Base-by-base conservation (phyloP, 2,113 vertebrate genomes). In the Osmerus mordax region DNA sequence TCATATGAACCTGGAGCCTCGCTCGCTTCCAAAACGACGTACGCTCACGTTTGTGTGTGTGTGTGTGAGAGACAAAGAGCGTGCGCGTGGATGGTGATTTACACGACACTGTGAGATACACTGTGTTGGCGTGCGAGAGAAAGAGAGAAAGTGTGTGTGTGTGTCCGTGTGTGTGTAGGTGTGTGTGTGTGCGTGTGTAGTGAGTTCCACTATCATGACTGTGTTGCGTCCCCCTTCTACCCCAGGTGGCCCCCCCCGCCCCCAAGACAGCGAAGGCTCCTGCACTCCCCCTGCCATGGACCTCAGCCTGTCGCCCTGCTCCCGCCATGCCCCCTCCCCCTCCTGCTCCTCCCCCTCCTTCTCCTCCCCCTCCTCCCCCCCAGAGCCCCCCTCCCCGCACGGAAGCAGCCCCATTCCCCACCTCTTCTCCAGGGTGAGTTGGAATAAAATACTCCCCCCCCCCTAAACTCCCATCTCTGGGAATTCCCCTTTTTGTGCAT, bases 251-350 rank as follows among this genome's bases (percentile, higher is more conserved):
- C 83, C 78, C 69, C 91, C 90, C 55, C 71, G 82, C 29, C 83
- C 73, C 88, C 92, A 84, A 3, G 94, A 96, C 74, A 92, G 90
- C 56, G 89, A 83, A 66, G 91, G 94, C 1, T 90, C 90, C 61
- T 92, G 83, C 78, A 94, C 91, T 1, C 81, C 93, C 62, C 94
- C 94, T 0, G 91, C 94, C 55, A 90, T 96, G 81, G 96, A 97
- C 87, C 95, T 96, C 84, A 95, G 96, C 88, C 88, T 95, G 77
- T 96, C 95, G 0, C 94, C 95, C 13, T 92, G 94, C 0, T 91
- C 89, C 1, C 92, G 93, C 77, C 88, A 88, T 54, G 89, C 92
- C 0, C 74, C 93, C 75, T 93, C 87, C 78, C 89, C 69, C 92
- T 91, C 0, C 91, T 92, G 86, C 1, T 94, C 94, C 0, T 92